These are phyloP conservation scores for Diorhabda carinulata DNA, from an alignment of 1,140 invertebrate species.

Conservation along the genomic window DNA sequence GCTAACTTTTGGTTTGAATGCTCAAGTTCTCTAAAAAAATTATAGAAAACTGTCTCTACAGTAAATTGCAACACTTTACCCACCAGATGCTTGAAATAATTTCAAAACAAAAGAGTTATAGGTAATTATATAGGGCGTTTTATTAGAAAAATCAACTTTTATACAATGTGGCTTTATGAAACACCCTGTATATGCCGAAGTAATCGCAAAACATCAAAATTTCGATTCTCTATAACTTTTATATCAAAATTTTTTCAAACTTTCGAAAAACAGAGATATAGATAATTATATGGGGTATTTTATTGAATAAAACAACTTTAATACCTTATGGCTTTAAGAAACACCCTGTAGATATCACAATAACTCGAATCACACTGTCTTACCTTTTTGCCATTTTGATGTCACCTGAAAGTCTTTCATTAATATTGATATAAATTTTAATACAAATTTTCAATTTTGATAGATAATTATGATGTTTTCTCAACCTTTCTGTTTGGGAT, in stretches of 20 bases:
- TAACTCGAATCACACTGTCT: not conserved
- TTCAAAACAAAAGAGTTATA: too few species aligned
- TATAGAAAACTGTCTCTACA: not conserved
- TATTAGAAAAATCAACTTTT: too few species aligned
- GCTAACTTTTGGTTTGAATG: constrained; percentile 19
- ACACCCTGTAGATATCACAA: too few species aligned
- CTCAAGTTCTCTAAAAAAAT: constrained; percentile 21
- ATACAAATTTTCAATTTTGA: constrained; percentile 35
- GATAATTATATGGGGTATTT: not conserved
- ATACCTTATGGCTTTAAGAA: not conserved
- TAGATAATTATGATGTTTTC: constrained; percentile 30
- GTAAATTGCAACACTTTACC: too few species aligned
- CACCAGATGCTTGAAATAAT: too few species aligned
- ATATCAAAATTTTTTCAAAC: too few species aligned
- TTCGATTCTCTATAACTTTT: too few species aligned
- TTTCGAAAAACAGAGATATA: not conserved
- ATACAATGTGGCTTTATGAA: too few species aligned
- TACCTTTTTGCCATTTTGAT: constrained; percentile 29
- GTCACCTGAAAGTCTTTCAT: constrained; percentile 30
- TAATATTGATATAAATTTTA: constrained; percentile 33
- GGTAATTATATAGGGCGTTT: too few species aligned
- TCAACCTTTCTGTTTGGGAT: constrained; percentile 26
- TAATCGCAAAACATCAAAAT: too few species aligned
- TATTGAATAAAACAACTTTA: not conserved
- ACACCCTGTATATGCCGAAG: too few species aligned